Evolutionary conservation across 2,797 vertebrate species (phyloP), one percentile per base, ranked within the genome.

Genomic region (Pygocentrus nattereri): DNA sequence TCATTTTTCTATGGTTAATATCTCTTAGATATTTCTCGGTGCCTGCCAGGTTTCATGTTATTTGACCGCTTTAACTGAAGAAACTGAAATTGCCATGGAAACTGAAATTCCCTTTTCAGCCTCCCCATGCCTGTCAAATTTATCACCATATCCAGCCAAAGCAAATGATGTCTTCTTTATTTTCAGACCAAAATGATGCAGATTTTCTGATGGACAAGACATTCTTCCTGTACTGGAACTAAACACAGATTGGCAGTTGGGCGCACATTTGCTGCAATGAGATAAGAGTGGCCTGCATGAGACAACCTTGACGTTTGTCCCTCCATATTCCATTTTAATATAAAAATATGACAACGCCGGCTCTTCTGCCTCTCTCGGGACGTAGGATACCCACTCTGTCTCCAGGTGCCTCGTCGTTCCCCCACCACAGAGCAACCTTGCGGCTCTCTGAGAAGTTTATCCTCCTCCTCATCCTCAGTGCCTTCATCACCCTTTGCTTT

Each of bases 401-500:
- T 64, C 93, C 97, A 58, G 97, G 98, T 15, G 92, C 96, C 52
- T 95, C 97, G 41, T 95, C 97, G n/a, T 97, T 99, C 89, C 95
- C 97, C 0, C 98, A 99, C 87, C 98, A 99, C 93, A 91, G 97
- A 86, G 97, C 98, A 18, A 99, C 98, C 58, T 88, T 99, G 93
- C 93, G 98, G 93, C 97, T 99, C 71, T 99, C 98, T 0, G 98
- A 99, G 93, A 99, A 99, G 94, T 99, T 99, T 84, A 99, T 99
- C 92, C 95, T 99, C 85, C 97, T 99, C 87, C 97, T 99, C 81
- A 99, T 99, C 76, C 97, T 99, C 89, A 99, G 98, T 97, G 98
- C 98, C 97, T 99, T 99, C 95, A 96, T 99, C 95, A 99, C 98
- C 41, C 92, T 99, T 86, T 99, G 98, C 88, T 99, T 99, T 82